Base-by-base conservation (phyloP, 2,113 vertebrate species). In the Pterocles gutturalis region DNA sequence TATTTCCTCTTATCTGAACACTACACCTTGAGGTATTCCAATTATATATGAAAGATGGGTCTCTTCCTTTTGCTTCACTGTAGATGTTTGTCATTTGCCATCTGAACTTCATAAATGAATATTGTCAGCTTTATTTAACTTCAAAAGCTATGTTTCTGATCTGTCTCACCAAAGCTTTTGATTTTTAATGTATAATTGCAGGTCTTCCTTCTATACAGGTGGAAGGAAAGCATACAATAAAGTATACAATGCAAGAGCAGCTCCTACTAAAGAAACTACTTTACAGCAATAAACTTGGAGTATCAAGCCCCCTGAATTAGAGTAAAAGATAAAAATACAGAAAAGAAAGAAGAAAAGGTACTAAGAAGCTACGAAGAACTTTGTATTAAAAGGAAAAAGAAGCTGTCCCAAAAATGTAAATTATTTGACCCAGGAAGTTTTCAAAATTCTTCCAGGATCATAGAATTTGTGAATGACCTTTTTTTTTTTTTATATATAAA, bases 91-190 rank as follows among this genome's bases (percentile, higher is more conserved):
- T 29, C 58, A 70, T 83, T 76, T 95, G 55, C 43, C 81, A 83
- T 85, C 83, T 97, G 92, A 95, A 96, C 91, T 91, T 75, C 36
- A 17, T 76, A 94, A 95, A 95, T 83, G 41, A n/a, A 75, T 51
- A n/a, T 45, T 93, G 88, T 89, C 96, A 94, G 21, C 41, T 72
- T 57, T 55, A 66, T 41, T 95, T 83, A 90, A 66, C 85, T 93
- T 93, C 88, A 90, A 60, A 83, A 87, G 15, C 57, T 58, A 6
- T 26, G 7, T 11, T 67, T 72, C 36, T 7, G 2, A 69, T 70
- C 53, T 92, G 57, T 83, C 60, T 90, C 64, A 28, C 2, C 11
- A 87, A 22, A 77, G 18, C 13, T 86, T 83, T 45, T 62, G 20
- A 53, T n/a, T 70, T 73, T 82, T 57, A 61, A 49, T 41, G 19